Evolutionary conservation across 2,888 invertebrate genomes (phyloP), one percentile per base, ranked within the genome.

Genomic region (Scaptomyza flava): DNA sequence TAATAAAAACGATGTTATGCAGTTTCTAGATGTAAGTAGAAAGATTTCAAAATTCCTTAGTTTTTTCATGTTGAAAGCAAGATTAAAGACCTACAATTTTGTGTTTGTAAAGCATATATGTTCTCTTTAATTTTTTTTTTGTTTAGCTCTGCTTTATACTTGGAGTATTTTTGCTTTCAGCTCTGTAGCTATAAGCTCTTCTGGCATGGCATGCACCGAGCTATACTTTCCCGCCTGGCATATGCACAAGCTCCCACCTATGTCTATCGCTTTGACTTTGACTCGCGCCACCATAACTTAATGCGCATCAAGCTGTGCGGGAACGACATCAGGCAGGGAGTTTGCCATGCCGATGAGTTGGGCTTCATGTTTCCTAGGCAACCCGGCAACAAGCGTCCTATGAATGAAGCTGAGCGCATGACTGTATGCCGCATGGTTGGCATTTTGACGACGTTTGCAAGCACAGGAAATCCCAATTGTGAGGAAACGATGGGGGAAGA

Each of bases 271-370:
- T 92, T 92, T 51, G 91, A 90, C 51, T 90, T 91, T 30, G 91
- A 92, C 65, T 92, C 92, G 3, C 85, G 89, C 9, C 76, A 82
- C 27, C 89, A 90, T 14, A 92, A 91, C 70, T 71, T 87, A 34
- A 77, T 89, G 60, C 84, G 91, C 0, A 81, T 75, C 9, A 64
- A 69, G 1, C 76, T 82, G n/a, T 90, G 90, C 58, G 92, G 91
- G 0, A 47, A 73, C 6, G 87, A 88, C 14, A 78, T 87, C 6
- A 76, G 77, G 8, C 74, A 81, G 3, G 92, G 92, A 0, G 89
- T 89, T 3, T 89, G 89, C 5, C 92, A 92, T 76, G 91, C 84
- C 20, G 92, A 92, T 75, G 92, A 92, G 57, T 43, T 91, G 38
- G 85, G 86, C 1, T 92, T 91, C 42, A 64, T 91, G 0, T 92